Base-by-base conservation (phyloP, 2,888 invertebrate species). In the Pemphredon lugubris region DNA sequence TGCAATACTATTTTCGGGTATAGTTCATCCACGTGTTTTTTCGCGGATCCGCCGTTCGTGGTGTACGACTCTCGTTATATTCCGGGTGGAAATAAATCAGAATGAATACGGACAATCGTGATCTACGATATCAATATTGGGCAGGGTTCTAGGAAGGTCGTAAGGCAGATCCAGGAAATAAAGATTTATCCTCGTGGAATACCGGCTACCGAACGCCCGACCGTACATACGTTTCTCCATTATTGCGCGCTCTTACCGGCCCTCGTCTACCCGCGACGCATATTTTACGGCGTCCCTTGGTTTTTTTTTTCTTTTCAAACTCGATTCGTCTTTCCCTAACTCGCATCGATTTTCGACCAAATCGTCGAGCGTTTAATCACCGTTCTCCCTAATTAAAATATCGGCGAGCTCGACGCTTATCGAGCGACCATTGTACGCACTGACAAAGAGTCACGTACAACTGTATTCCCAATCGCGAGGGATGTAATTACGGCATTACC, bases 111-210 rank as follows among this genome's bases (percentile, higher is more conserved):
- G 5, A 2, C 34, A 20, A 34, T 18, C 4, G 14, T 34, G 34
- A 50, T 50, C 50, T 18, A 50, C 30, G 48, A 48, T 48, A 48
- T 48, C 48, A 32, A 48, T 48, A 48, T 26, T 30, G 32, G 30
- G 9, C 7, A 5, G 11, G 21, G 48, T 16, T 16, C 20, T 16
- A 42, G 11, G 18, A 6, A 37, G 20, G 2, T 30, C 13, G 18
- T 13, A 37, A 50, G 37, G 50, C 34, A 16, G 9, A 20, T 4
- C 13, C 37, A 11, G 30, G n/a, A 20, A 50, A 34, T 18, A 18
- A 37, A 37, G 50, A 50, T 37, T 50, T 37, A 37, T 37, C 21
- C 20, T 32, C 5, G 18, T 0, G 18, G n/a, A n/a, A 50, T 32
- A 34, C 20, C 18, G 20, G n/a, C 18, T n/a, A 18, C 34, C 18